Evolutionary conservation across 2,797 vertebrate species (phyloP).

Genomic region (Catostomus latipinnis): DNA sequence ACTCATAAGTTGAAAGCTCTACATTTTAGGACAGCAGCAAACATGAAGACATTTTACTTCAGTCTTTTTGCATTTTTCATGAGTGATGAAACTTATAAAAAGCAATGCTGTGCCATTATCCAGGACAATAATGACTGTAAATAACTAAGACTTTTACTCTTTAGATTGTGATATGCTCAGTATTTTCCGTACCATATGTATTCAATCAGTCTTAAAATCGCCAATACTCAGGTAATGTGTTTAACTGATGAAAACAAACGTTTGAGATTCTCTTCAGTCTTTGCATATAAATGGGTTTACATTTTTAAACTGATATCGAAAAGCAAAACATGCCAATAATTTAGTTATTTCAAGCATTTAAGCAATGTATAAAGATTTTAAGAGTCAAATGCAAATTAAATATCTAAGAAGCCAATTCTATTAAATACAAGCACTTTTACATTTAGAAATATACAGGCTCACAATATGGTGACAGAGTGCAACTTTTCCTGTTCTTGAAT

Average conservation of each 20-base stretch:
- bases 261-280: slow-evolving; percentile 26
- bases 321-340: no score
- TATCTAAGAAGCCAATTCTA: slow-evolving; percentile 12
- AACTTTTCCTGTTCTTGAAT: slow-evolving; percentile 43
- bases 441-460: slow-evolving; percentile 12
- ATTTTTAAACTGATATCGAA: neutral
- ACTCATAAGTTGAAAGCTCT: neutral
- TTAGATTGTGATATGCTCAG: slow-evolving; percentile 43
- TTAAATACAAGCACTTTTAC: slow-evolving; percentile 38
- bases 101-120: slow-evolving; percentile 33
- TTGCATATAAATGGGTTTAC: neutral
- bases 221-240: slow-evolving; percentile 56
- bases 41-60: neutral
- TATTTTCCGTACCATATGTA: slow-evolving; percentile 47
- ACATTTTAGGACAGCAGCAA: slow-evolving; percentile 7
- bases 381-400: neutral
- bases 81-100: slow-evolving; percentile 8
- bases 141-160: slow-evolving; percentile 18
- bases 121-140: slow-evolving; percentile 32
- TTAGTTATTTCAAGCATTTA: neutral
- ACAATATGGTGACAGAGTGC: slow-evolving; percentile 7
- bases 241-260: slow-evolving; percentile 23
- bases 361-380: neutral
- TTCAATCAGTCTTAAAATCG: neutral
- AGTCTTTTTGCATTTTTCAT: slow-evolving; percentile 16